phyloP scores from a whole-genome alignment of 2,888 invertebrate species.

The Cartodere bifasciata region DNA sequence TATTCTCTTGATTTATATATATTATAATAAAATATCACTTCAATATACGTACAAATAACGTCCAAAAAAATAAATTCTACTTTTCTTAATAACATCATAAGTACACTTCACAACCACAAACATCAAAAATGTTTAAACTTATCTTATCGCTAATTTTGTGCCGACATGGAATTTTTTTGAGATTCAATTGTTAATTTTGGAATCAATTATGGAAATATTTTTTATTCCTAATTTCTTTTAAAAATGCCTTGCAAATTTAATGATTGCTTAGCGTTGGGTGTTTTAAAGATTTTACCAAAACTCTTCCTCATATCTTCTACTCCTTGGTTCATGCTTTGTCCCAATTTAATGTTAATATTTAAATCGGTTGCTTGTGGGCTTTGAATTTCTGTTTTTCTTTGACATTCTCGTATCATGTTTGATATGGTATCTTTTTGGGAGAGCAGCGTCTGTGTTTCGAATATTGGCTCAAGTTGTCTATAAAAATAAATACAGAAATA shows the following conservation, averaged over 20 bases:
- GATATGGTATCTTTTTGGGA: constrained; percentile 39
- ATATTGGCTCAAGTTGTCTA: constrained; percentile 38
- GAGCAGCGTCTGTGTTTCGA: constrained; percentile 33
- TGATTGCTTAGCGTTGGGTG: constrained; percentile 30
- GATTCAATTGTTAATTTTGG: too few relatives aligned
- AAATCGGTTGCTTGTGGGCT: constrained; percentile 14
- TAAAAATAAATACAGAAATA: constrained; percentile 8
- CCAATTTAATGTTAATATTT: constrained; percentile 19
- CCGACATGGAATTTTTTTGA: too few relatives aligned
- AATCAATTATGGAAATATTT: too few relatives aligned
- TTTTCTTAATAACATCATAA: too few relatives aligned
- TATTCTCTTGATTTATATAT: too few relatives aligned
- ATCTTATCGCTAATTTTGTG: too few relatives aligned
- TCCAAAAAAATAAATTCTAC: too few relatives aligned
- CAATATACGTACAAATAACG: too few relatives aligned
- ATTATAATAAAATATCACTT: too few relatives aligned
- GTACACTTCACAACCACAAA: too few relatives aligned
- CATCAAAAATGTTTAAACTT: too few relatives aligned
- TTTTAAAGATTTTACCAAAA: constrained; percentile 45
- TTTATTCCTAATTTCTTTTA: constrained; percentile 38
- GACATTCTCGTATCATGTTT: constrained; percentile 41
- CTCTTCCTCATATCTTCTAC: constrained; percentile 48
- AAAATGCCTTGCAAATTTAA: constrained; percentile 35
- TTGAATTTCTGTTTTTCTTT: constrained; percentile 33
- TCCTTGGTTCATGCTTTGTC: constrained; percentile 37